phyloP scores from a whole-genome alignment of 2,888 invertebrate species.

The Melanchra persicariae region DNA sequence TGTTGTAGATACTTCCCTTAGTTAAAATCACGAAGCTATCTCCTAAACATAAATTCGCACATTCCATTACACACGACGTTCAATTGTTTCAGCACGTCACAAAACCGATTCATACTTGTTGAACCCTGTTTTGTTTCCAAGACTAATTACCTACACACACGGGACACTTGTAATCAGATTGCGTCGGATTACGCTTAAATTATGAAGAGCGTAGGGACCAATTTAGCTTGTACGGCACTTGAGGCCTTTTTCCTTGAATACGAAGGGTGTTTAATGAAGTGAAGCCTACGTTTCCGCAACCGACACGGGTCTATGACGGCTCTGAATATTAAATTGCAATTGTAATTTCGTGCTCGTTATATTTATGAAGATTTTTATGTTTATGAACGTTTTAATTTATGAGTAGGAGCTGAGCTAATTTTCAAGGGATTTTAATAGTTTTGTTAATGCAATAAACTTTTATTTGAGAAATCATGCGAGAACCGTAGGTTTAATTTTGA shows the following conservation, averaged over 20 bases:
- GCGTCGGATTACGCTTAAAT: conserved; percentile 58
- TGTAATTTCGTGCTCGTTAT: conserved; percentile 22
- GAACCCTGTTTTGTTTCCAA: conserved; percentile 29
- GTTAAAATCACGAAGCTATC: no score
- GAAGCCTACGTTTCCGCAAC: conserved; percentile 33
- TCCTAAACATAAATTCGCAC: not conserved
- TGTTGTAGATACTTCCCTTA: no score
- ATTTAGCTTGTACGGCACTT: conserved; percentile 45
- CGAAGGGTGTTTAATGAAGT: conserved; percentile 50
- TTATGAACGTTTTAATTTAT: not conserved
- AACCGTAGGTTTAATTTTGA: no score
- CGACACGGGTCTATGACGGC: conserved; percentile 36
- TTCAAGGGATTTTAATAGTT: not conserved
- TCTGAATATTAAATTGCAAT: conserved; percentile 49
- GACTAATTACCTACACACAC: conserved; percentile 48
- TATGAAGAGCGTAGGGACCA: conserved; percentile 49
- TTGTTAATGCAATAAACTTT: not conserved
- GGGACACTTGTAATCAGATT: conserved; percentile 54
- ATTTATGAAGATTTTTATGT: not conserved
- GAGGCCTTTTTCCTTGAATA: conserved; percentile 40
- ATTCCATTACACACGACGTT: conserved; percentile 6
- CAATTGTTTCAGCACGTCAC: conserved; percentile 33
- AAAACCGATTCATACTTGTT: conserved; percentile 33
- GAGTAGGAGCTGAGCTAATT: not conserved
- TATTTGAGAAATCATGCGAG: no score